Evolutionary conservation across 2,888 invertebrate genomes (phyloP).

Genomic region (Pollenia labialis): DNA sequence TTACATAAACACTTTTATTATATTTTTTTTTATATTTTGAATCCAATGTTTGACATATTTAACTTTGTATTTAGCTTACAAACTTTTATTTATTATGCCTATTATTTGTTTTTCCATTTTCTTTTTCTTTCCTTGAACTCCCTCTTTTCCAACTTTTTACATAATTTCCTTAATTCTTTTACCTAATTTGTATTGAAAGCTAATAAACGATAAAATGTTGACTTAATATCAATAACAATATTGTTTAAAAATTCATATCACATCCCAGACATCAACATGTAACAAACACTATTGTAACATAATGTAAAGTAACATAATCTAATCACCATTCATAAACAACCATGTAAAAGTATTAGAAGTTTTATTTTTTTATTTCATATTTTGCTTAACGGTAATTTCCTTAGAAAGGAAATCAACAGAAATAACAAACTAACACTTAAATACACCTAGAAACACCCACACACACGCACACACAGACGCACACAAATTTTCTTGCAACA

Average conservation of each 20-base stretch:
- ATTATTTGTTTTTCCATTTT: too few species aligned
- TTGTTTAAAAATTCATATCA: constrained; percentile 16
- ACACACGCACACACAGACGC: neutral
- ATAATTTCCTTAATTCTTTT: too few species aligned
- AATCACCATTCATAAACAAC: constrained; percentile 39
- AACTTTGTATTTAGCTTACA: too few species aligned
- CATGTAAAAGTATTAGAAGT: constrained; percentile 29
- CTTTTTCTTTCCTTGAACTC: too few species aligned
- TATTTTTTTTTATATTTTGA: too few species aligned
- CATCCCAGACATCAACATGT: constrained; percentile 12
- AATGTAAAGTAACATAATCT: constrained; percentile 33
- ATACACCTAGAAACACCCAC: neutral
- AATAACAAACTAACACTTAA: constrained; percentile 24
- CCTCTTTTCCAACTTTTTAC: too few species aligned
- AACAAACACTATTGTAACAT: neutral
- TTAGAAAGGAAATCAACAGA: constrained; percentile 12
- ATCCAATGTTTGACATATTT: too few species aligned
- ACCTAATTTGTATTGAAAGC: neutral
- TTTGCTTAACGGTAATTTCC: constrained; percentile 58
- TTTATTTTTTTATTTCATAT: constrained; percentile 9
- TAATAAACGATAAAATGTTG: constrained; percentile 3
- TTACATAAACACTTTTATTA: too few species aligned
- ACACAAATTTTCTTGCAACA: neutral
- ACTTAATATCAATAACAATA: constrained; percentile 26
- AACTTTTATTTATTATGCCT: too few species aligned